Base-by-base conservation (phyloP, 1,140 invertebrate genomes). In the Bombus confusus region DNA sequence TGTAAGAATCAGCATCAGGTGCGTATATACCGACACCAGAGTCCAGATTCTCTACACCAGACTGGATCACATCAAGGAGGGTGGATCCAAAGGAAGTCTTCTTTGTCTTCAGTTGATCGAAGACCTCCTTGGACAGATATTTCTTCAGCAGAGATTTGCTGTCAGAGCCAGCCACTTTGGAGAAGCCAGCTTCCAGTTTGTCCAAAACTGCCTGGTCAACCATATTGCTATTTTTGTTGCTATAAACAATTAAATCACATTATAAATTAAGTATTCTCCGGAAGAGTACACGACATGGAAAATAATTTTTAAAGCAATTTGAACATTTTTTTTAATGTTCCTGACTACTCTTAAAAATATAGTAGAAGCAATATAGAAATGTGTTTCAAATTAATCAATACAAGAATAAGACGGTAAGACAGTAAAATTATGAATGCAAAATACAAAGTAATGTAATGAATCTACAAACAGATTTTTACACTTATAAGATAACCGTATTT, bases 131-230 rank as follows among this genome's bases (percentile, higher is more conserved):
- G 91, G 98, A 98, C 77, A 99, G 96, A 95, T 98, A 98, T 95
- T 99, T 99, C 96, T 99, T 99, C 96, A 99, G 95, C 93, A 99
- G 96, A 72, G 98, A 99, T 95, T 99, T 98, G 95, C 98, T 99
- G 95, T 98, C 97, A 81, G 98, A 98, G 87, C 96, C 97, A 88
- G 96, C 96, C 91, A 99, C 96, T 96, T 99, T 99, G 96, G 97
- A 96, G 96, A 97, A 99, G 91, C 98, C 98, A 94, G 97, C 96
- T 95, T 99, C 98, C 95, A 99, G 95, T 96, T 98, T 98, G 93
- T 98, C 97, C 93, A 98, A 95, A 92, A 97, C 97, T 95, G 97
- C 97, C 92, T 97, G 97, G 96, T 98, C 98, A 95, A 98, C 97
- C 98, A 98, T 98, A 92, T 96, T 96, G 96, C 96, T 96, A 57